Conservation (phyloP, 1,140 invertebrate species). For the Hesperophylax magnus region DNA sequence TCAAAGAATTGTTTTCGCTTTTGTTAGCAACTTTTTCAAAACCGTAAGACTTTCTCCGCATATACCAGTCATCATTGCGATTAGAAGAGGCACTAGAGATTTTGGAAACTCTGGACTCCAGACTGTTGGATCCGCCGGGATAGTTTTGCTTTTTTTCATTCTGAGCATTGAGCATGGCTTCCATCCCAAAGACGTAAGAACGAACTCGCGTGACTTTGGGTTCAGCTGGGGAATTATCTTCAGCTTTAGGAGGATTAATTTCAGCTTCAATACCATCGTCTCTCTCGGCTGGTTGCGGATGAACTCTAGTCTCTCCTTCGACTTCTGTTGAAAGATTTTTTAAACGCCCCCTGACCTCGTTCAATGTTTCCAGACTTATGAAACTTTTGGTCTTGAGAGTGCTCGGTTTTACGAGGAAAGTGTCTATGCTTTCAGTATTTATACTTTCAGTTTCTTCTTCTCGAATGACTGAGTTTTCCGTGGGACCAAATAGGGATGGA, state of each 20-base stretch:
- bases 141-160: constrained; percentile 59
- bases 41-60: constrained; percentile 80
- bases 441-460: constrained; percentile 25
- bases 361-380: constrained; percentile 73
- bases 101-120: constrained; percentile 70
- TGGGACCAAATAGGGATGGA: constrained; percentile 64
- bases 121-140: constrained; percentile 70
- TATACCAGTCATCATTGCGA: constrained; percentile 76
- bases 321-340: constrained; percentile 67
- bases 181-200: constrained; percentile 64
- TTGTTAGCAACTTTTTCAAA: constrained; percentile 76
- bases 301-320: constrained; percentile 51
- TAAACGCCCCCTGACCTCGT: constrained; percentile 71
- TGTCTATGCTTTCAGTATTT: constrained; percentile 50
- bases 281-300: constrained; percentile 60
- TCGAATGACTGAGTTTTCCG: constrained; percentile 50
- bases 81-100: constrained; percentile 63
- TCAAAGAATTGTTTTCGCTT: constrained; percentile 63
- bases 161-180: constrained; percentile 58
- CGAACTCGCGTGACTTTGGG: constrained; percentile 41
- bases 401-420: constrained; percentile 49
- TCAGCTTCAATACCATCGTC: constrained; percentile 67
- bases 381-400: constrained; percentile 64
- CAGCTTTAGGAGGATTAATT: constrained; percentile 42
- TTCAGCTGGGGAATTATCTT: constrained; percentile 49